These are phyloP conservation scores for Ctenosaura bakeri DNA, from an alignment of 2,797 vertebrate species.

Conservation along the genomic window DNA sequence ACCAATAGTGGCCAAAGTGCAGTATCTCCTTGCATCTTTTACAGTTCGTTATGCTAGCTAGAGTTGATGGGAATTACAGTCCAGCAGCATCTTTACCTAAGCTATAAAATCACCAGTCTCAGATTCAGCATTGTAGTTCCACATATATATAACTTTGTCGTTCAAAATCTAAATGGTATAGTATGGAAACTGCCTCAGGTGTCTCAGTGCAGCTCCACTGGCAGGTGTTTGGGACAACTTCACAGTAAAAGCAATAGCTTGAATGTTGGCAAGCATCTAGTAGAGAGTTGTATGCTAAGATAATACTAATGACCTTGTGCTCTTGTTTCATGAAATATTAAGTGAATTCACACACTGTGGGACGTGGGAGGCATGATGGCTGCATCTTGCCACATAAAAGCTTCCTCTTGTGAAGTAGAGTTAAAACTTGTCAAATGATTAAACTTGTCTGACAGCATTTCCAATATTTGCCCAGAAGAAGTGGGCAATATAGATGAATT, in stretches of 20 bases:
- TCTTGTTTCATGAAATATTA: background rate
- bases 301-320: background rate
- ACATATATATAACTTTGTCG: background rate
- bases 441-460: background rate
- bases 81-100: no score
- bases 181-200: no score
- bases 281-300: background rate
- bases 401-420: background rate
- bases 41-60: background rate
- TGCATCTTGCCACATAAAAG: background rate
- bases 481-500: background rate
- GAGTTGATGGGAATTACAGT: no score
- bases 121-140: background rate
- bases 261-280: no score
- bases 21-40: no score
- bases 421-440: background rate
- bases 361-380: background rate
- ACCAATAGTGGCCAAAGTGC: no score
- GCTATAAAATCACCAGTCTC: background rate
- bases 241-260: background rate
- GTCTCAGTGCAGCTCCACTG: no score
- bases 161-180: background rate
- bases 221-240: no score
- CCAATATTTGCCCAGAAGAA: background rate
- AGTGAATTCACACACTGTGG: background rate